phyloP scores from a whole-genome alignment of 2,113 vertebrate genomes.

The Erpornis zantholeuca region DNA sequence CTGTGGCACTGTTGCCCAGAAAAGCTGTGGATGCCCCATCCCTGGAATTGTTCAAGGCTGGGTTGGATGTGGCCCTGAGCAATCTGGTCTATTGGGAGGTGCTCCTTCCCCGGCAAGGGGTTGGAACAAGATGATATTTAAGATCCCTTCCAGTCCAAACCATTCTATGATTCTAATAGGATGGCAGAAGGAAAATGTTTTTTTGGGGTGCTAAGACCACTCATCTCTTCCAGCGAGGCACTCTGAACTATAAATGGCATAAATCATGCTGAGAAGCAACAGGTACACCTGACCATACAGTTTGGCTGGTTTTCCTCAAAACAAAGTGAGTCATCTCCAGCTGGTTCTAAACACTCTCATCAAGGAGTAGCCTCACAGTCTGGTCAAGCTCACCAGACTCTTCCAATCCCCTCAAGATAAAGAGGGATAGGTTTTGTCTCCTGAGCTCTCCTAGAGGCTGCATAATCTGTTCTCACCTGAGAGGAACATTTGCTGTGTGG shows the following conservation, averaged over 20 bases:
- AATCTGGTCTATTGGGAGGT: rapidly evolving
- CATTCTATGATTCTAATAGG: not conserved
- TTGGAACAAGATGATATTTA: not conserved
- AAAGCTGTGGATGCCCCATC: not conserved
- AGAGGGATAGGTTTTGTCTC: not conserved
- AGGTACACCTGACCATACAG: not conserved
- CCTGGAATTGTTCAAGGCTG: not conserved
- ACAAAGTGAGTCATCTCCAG: not conserved
- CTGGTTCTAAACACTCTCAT: not conserved
- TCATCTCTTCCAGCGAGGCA: not conserved
- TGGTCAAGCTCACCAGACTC: not conserved
- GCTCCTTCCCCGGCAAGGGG: not conserved
- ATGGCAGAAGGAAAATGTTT: not conserved
- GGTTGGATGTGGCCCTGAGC: not conserved
- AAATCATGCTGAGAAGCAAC: not conserved
- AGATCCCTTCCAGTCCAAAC: not conserved
- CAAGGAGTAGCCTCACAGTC: not conserved
- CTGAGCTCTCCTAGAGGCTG: not conserved
- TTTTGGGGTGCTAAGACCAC: not conserved
- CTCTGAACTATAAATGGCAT: not conserved
- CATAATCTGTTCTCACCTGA: not conserved
- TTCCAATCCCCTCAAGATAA: not conserved
- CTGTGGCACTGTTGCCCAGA: not conserved
- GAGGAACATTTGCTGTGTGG: not conserved
- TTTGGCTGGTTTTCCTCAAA: not conserved